phyloP scores from a whole-genome alignment of 2,113 vertebrate species.

The Misgurnus mizolepis region DNA sequence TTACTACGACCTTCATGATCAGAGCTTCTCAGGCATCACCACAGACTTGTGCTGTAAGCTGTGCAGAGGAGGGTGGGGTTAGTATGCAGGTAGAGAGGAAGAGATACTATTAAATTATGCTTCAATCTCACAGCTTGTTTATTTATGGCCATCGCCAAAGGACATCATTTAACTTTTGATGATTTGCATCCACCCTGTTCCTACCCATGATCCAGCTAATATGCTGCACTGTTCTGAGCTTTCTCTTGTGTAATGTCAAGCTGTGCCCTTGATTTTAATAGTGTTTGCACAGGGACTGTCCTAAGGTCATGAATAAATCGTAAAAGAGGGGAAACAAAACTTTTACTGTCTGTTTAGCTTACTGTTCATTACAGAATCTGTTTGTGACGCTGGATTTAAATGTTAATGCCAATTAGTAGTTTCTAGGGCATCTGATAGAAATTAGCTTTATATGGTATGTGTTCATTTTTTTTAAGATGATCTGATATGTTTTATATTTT shows the following conservation, averaged over 20 bases:
- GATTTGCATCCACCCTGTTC: constrained; percentile 66
- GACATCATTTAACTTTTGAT: constrained; percentile 50
- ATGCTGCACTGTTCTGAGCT: constrained; percentile 23
- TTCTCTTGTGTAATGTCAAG: constrained; percentile 12
- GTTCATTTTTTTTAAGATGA: neutral
- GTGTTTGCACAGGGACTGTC: constrained; percentile 14
- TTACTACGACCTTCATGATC: constrained; percentile 1
- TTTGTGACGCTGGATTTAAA: neutral
- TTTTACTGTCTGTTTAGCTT: neutral
- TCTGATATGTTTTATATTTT: neutral
- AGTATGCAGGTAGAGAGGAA: constrained; percentile 37
- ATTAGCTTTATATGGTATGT: neutral
- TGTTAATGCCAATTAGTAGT: neutral
- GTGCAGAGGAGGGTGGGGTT: constrained; percentile 13
- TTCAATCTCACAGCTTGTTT: constrained; percentile 55
- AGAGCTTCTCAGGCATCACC: neutral
- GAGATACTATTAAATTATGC: constrained; percentile 56
- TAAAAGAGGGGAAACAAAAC: neutral
- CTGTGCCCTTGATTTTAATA: constrained; percentile 47
- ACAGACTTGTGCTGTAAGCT: neutral
- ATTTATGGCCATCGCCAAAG: constrained; percentile 58
- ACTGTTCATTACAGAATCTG: neutral
- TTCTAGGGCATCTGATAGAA: neutral
- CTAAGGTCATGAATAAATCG: neutral
- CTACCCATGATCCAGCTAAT: constrained; percentile 38